Evolutionary conservation across 2,888 invertebrate species (phyloP).

Genomic region (Calameuta idolon): DNA sequence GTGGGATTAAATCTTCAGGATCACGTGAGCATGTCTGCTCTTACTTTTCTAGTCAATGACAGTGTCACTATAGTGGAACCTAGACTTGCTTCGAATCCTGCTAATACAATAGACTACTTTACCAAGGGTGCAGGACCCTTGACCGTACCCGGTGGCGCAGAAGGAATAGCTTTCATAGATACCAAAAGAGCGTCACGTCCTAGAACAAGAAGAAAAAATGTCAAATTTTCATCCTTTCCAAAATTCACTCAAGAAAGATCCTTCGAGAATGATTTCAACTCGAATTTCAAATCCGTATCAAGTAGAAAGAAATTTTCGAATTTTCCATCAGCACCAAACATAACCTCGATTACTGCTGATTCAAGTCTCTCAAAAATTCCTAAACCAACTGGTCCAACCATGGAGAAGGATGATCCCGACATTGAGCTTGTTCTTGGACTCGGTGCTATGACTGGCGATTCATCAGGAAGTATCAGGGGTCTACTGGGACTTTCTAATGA

Average conservation of each 20-base stretch:
- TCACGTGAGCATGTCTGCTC: slow-evolving; percentile 79
- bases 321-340: slow-evolving; percentile 6
- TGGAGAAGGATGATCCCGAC: slow-evolving; percentile 75
- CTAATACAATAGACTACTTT: slow-evolving; percentile 74
- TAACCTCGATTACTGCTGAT: slow-evolving; percentile 26
- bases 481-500: slow-evolving; percentile 75
- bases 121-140: slow-evolving; percentile 76
- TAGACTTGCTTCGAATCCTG: slow-evolving; percentile 67
- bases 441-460: slow-evolving; percentile 81
- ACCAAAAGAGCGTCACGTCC: slow-evolving; percentile 66
- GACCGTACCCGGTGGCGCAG: slow-evolving; percentile 83
- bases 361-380: not conserved
- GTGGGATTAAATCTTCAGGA: slow-evolving; percentile 88
- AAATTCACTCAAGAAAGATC: not conserved
- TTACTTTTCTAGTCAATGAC: slow-evolving; percentile 80
- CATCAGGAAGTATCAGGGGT: slow-evolving; percentile 75
- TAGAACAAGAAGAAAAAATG: slow-evolving; percentile 22
- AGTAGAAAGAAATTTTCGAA: not conserved
- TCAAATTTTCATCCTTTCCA: not conserved
- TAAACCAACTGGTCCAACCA: slow-evolving; percentile 35
- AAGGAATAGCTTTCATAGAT: slow-evolving; percentile 80
- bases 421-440: slow-evolving; percentile 85
- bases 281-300: not conserved
- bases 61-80: slow-evolving; percentile 77
- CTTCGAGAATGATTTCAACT: not conserved